A percentile compares a stretch with the other conserved stretches of the same genome.
Evolutionary conservation across 1,140 invertebrate species (phyloP).

Genomic region (Temnothorax nylanderi): DNA sequence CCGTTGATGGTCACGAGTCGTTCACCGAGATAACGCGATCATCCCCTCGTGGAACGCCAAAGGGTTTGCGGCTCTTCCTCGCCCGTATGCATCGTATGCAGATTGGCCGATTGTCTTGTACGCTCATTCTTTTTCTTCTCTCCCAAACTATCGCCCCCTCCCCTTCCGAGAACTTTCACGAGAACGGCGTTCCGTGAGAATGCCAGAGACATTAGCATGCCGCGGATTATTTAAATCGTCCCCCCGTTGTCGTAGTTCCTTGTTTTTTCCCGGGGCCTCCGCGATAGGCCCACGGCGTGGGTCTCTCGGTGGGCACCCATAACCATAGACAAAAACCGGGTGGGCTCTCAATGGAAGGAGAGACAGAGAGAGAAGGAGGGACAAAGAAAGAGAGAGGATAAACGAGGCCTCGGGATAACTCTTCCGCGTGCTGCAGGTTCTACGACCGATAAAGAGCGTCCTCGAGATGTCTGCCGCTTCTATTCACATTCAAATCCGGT

Average conservation of each 20-base stretch:
- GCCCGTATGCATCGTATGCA: slow-evolving; percentile 73
- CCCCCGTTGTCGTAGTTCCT: slow-evolving; percentile 76
- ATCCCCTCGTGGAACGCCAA: slow-evolving; percentile 48
- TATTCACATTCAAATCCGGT: slow-evolving; percentile 73
- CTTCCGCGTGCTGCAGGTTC: slow-evolving; percentile 53
- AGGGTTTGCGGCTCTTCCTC: slow-evolving; percentile 29
- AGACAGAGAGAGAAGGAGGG: not conserved
- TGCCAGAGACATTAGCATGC: slow-evolving; percentile 78
- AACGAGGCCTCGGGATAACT: slow-evolving; percentile 49
- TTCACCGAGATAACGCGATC: slow-evolving; percentile 62
- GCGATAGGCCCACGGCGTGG: slow-evolving; percentile 61
- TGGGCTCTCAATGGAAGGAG: slow-evolving; percentile 44
- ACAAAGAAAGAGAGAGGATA: not conserved
- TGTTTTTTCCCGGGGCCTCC: slow-evolving; percentile 74
- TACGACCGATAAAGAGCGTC: slow-evolving; percentile 62
- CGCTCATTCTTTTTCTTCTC: slow-evolving; percentile 65
- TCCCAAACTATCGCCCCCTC: slow-evolving; percentile 37
- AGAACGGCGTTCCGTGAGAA: slow-evolving; percentile 72
- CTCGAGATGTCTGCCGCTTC: slow-evolving; percentile 61
- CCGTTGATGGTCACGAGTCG: slow-evolving; percentile 31
- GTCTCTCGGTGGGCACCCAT: slow-evolving; percentile 58
- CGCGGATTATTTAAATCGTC: slow-evolving; percentile 81
- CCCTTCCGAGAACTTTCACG: slow-evolving; percentile 8
- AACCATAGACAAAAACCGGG: slow-evolving; percentile 71
- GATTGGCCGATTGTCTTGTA: slow-evolving; percentile 77